These are phyloP conservation scores for Calliopsis andreniformis DNA, from an alignment of 1,140 invertebrate genomes.

Conservation along the genomic window DNA sequence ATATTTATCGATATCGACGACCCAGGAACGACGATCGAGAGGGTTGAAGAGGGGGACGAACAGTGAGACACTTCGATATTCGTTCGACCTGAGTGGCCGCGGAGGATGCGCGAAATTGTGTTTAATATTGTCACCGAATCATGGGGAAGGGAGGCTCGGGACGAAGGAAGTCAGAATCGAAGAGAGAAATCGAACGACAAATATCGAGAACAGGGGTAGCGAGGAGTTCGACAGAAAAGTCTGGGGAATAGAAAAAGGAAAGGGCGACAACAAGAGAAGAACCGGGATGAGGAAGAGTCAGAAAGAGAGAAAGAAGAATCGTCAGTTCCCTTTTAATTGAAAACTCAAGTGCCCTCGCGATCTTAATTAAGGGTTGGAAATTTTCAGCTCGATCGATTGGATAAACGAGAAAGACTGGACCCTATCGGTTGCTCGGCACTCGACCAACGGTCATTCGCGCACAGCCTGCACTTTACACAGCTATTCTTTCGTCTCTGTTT, in stretches of 20 bases:
- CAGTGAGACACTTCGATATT: not conserved
- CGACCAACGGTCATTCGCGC: slow-evolving; percentile 58
- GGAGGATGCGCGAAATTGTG: slow-evolving; percentile 64
- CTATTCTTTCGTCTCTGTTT: slow-evolving; percentile 49
- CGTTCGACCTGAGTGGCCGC: slow-evolving; percentile 48
- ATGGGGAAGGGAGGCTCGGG: slow-evolving; percentile 14
- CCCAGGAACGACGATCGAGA: not conserved
- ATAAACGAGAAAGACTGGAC: slow-evolving; percentile 67
- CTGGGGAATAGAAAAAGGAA: slow-evolving; percentile 6
- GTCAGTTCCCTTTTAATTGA: slow-evolving; percentile 74
- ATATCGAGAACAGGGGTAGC: not conserved
- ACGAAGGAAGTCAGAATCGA: not conserved
- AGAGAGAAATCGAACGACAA: not conserved
- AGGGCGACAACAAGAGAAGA: slow-evolving; percentile 28
- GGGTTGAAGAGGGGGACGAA: not conserved
- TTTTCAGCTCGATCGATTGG: slow-evolving; percentile 76
- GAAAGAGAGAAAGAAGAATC: slow-evolving; percentile 13
- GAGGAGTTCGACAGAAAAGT: slow-evolving; percentile 4
- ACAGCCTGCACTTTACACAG: slow-evolving; percentile 60
- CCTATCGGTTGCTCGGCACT: slow-evolving; percentile 56
- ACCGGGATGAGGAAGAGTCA: not conserved
- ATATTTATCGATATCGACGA: slow-evolving; percentile 56
- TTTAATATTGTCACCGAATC: slow-evolving; percentile 68
- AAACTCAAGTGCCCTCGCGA: slow-evolving; percentile 76
- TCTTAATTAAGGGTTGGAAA: slow-evolving; percentile 76